Evolutionary conservation across 2,113 vertebrate genomes (phyloP).

Genomic region (Myotis davidii): DNA sequence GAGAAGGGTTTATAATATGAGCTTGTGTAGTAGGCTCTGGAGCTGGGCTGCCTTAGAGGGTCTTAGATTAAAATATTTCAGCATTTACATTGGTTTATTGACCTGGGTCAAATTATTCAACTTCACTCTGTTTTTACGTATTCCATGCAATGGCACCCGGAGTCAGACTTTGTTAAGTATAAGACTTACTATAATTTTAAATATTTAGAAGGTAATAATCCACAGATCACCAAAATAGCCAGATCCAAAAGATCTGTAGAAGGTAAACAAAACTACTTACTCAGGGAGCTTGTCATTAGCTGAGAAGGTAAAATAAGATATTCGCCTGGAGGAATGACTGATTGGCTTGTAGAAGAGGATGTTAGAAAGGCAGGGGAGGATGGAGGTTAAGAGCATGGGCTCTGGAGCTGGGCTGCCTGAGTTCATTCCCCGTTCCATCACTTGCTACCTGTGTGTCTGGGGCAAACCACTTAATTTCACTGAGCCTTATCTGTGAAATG

Average conservation of each 20-base stretch:
- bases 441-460: background rate
- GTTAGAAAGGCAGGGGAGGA: background rate
- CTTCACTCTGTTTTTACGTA: background rate
- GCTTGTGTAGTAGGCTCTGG: background rate
- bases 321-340: background rate
- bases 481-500: background rate
- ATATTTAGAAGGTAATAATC: background rate
- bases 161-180: background rate
- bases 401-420: background rate
- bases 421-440: rapidly evolving
- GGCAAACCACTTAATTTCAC: background rate
- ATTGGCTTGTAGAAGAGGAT: background rate
- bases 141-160: background rate
- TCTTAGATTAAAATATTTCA: slow-evolving; percentile 12
- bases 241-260: background rate
- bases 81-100: background rate
- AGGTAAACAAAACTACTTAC: background rate
- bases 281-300: background rate
- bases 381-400: background rate
- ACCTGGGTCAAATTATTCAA: background rate
- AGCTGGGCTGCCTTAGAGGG: too few species aligned
- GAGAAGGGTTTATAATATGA: background rate
- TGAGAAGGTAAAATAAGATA: background rate
- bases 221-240: background rate
- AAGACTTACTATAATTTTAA: background rate